Conservation (phyloP, 1,140 invertebrate genomes). For the Dryas iulia region DNA sequence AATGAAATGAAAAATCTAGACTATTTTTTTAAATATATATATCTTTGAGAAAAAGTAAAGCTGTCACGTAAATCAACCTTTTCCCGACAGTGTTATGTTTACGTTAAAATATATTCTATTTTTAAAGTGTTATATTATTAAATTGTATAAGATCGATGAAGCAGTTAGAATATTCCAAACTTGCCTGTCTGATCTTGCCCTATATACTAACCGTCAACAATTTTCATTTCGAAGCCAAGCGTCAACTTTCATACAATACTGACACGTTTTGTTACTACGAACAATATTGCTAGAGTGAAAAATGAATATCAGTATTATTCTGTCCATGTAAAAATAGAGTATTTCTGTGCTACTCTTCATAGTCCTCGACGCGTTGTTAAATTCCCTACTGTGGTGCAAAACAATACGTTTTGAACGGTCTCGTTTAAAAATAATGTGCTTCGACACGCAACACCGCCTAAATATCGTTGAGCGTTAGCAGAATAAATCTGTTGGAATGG, state of each 20-base stretch:
- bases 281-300: conserved; percentile 43
- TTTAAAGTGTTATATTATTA: too few species aligned
- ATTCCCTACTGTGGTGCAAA: conserved; percentile 37
- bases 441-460: conserved; percentile 42
- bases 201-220: conserved; percentile 28
- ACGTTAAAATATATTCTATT: neutral
- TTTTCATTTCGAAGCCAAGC: conserved; percentile 34
- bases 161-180: conserved; percentile 24
- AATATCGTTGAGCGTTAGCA: conserved; percentile 31
- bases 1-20: too few species aligned
- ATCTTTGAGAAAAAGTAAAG: too few species aligned
- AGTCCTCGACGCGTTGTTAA: conserved; percentile 41
- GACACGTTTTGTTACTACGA: conserved; percentile 35
- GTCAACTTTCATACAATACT: conserved; percentile 37
- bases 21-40: too few species aligned
- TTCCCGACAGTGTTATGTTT: too few species aligned
- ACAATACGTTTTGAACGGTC: conserved; percentile 41
- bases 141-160: neutral
- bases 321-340: conserved; percentile 34
- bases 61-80: too few species aligned
- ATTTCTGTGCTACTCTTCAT: conserved; percentile 29
- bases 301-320: conserved; percentile 41
- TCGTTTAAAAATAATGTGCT: conserved; percentile 45
- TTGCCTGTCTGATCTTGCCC: conserved; percentile 30
- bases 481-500: conserved; percentile 11